phyloP scores from a whole-genome alignment of 2,888 invertebrate species.

The Marronus borbonicus region DNA sequence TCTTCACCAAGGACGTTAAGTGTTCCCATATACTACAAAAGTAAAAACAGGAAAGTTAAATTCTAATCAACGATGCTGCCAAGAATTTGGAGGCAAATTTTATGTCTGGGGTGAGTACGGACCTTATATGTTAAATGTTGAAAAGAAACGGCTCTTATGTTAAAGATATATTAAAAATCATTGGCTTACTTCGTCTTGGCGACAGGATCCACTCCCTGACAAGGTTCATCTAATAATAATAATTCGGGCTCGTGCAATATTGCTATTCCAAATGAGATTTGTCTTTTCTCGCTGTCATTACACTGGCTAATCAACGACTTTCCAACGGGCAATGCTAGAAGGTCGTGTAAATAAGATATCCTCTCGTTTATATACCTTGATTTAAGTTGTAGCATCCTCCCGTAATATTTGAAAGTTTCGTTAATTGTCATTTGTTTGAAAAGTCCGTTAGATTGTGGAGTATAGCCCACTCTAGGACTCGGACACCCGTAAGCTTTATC shows the following conservation, averaged over 20 bases:
- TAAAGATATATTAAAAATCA: not conserved
- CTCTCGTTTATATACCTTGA: constrained; percentile 51
- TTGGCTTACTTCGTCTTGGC: constrained; percentile 80
- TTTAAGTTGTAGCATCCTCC: constrained; percentile 50
- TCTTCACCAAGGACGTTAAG: constrained; percentile 49
- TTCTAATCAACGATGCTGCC: not conserved
- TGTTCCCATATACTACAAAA: constrained; percentile 54
- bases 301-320: constrained; percentile 76
- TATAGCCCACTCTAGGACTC: constrained; percentile 53
- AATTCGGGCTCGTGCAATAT: constrained; percentile 91
- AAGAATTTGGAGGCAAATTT: not conserved
- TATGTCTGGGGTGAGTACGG: not conserved
- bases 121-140: too few relatives aligned
- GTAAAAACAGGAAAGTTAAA: not conserved
- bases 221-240: constrained; percentile 92
- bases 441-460: constrained; percentile 53
- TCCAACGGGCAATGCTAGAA: constrained; percentile 52
- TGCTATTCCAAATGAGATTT: constrained; percentile 91
- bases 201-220: constrained; percentile 92
- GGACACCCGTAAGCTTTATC: constrained; percentile 51
- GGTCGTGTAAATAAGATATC: constrained; percentile 49
- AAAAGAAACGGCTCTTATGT: too few relatives aligned
- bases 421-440: constrained; percentile 53
- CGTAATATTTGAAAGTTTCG: constrained; percentile 54
- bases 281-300: constrained; percentile 91